Evolutionary conservation across 2,113 vertebrate species (phyloP).

Genomic region (Mungos mungo): DNA sequence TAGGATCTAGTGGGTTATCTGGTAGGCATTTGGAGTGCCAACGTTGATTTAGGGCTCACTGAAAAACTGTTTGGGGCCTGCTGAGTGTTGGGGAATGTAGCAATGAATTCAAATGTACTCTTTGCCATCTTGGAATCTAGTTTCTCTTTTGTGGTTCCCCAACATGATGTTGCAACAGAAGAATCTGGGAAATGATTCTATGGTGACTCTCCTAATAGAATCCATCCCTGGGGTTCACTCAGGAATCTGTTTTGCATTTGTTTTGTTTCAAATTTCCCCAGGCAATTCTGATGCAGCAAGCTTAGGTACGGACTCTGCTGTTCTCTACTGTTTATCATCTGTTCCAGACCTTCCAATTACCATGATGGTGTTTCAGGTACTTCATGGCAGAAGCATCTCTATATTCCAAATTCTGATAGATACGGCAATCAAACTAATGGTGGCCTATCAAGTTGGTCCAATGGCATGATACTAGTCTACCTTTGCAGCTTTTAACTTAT

Average conservation of each 20-base stretch:
- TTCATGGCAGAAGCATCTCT: background rate
- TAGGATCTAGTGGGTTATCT: background rate
- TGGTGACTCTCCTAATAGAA: background rate
- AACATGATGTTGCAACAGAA: background rate
- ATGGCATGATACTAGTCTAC: background rate
- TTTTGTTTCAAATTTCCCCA: background rate
- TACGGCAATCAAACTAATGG: background rate
- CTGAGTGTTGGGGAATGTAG: background rate
- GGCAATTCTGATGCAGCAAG: background rate
- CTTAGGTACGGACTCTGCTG: background rate
- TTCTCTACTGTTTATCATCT: background rate
- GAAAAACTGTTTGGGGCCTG: background rate
- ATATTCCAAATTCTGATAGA: background rate
- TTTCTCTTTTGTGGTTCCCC: background rate
- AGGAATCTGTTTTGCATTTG: background rate
- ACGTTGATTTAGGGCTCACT: background rate
- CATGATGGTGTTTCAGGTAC: background rate
- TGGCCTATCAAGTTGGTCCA: background rate
- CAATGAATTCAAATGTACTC: background rate
- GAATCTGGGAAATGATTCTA: background rate
- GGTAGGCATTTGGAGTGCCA: background rate
- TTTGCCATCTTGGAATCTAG: background rate
- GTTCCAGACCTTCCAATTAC: background rate
- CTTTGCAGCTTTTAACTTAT: background rate
- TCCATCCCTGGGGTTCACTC: background rate